These are phyloP conservation scores for Arizona elegans DNA, from an alignment of 2,113 vertebrate species.

Conservation along the genomic window DNA sequence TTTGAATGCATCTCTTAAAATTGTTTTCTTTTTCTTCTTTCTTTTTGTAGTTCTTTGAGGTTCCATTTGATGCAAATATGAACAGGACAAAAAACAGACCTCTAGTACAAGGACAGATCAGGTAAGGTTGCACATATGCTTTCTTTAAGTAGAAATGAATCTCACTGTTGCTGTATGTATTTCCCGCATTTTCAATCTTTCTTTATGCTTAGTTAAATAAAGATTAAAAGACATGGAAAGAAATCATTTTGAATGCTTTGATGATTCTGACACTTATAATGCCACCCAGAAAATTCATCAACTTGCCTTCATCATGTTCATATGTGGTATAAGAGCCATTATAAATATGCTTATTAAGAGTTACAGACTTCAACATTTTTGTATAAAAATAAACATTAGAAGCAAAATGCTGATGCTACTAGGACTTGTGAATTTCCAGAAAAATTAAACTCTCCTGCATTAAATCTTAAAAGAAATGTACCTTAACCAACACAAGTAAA, in stretches of 20 bases:
- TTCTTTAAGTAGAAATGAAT: neutral
- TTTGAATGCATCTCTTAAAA: constrained; percentile 45
- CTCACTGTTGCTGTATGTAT: constrained; percentile 29
- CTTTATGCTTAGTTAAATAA: neutral
- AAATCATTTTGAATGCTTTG: neutral
- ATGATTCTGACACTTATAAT: neutral
- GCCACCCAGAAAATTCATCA: neutral
- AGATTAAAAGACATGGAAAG: constrained; percentile 9
- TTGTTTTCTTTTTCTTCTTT: constrained; percentile 49
- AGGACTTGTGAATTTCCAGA: neutral
- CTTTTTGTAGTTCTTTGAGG: constrained; percentile 91
- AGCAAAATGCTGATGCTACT: constrained; percentile 1
- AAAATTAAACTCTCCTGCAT: constrained; percentile 8
- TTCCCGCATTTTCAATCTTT: constrained; percentile 9
- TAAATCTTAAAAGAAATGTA: constrained; percentile 24
- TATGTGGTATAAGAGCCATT: constrained; percentile 1
- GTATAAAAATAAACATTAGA: constrained; percentile 13
- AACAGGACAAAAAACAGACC: constrained; percentile 97
- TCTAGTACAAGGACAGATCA: constrained; percentile 95
- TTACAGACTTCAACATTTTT: constrained; percentile 1
- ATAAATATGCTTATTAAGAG: neutral
- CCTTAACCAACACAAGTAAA: neutral
- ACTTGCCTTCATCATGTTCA: constrained; percentile 2
- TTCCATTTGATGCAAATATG: constrained; percentile 99
- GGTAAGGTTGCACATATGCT: constrained; percentile 73